These are phyloP conservation scores for Popillia japonica DNA, from an alignment of 1,140 invertebrate species.

Conservation along the genomic window DNA sequence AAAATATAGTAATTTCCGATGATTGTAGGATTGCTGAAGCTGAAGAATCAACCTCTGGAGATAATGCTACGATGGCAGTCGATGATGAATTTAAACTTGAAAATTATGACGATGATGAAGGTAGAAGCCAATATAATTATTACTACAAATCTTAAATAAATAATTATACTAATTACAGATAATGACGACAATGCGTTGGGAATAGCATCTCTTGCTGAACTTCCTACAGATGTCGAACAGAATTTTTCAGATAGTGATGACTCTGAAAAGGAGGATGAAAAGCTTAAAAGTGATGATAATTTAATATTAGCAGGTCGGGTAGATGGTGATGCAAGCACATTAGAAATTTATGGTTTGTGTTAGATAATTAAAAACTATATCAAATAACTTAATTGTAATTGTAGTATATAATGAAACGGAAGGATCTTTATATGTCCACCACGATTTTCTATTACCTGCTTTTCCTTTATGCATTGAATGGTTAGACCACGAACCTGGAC, in stretches of 20 bases:
- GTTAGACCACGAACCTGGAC: constrained; percentile 83
- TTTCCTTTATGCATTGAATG: constrained; percentile 93
- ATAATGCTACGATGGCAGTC: constrained; percentile 57
- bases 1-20: constrained; percentile 57
- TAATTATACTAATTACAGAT: not conserved
- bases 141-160: not conserved
- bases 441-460: constrained; percentile 87
- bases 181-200: constrained; percentile 50
- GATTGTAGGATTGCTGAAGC: constrained; percentile 62
- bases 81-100: constrained; percentile 78
- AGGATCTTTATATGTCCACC: constrained; percentile 90
- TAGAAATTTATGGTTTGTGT: constrained; percentile 85
- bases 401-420: constrained; percentile 90
- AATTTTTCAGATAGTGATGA: constrained; percentile 74
- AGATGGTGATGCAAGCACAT: constrained; percentile 80
- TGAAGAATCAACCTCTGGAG: constrained; percentile 58
- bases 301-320: constrained; percentile 89
- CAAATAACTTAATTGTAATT: constrained; percentile 49
- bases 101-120: constrained; percentile 76
- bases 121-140: constrained; percentile 48
- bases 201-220: constrained; percentile 65
- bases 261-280: constrained; percentile 90
- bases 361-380: constrained; percentile 4
- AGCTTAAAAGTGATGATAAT: constrained; percentile 90
- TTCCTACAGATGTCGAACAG: constrained; percentile 66